Conservation (phyloP, 1,140 invertebrate genomes). For the Oncopodura yosiiana region DNA sequence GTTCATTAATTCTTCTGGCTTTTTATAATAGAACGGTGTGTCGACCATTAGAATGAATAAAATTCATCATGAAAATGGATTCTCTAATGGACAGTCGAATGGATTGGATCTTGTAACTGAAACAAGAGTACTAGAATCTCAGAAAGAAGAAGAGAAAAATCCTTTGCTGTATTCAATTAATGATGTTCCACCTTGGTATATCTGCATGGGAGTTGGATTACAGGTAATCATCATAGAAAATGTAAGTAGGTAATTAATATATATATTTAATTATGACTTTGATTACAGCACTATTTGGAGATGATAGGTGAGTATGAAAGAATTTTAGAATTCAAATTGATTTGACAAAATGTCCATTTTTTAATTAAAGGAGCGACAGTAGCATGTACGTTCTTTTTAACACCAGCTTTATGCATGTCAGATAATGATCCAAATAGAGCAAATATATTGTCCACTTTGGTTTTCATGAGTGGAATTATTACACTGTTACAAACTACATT, state of each 20-base stretch:
- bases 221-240: constrained; percentile 39
- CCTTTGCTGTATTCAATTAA: constrained; percentile 25
- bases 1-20: too few species aligned
- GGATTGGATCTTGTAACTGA: too few species aligned
- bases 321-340: not conserved
- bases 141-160: too few species aligned
- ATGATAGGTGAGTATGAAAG: not conserved
- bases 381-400: constrained; percentile 71
- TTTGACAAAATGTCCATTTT: not conserved
- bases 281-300: not conserved
- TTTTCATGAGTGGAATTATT: constrained; percentile 74
- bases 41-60: too few species aligned
- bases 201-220: constrained; percentile 40
- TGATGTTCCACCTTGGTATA: constrained; percentile 29
- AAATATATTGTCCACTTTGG: constrained; percentile 76
- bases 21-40: too few species aligned
- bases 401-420: constrained; percentile 68
- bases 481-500: constrained; percentile 57
- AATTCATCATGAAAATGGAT: too few species aligned
- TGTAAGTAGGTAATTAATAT: too few species aligned
- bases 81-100: too few species aligned
- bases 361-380: constrained; percentile 75
- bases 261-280: too few species aligned
- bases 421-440: constrained; percentile 56
- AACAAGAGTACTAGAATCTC: too few species aligned